These are phyloP conservation scores for Brachyrhaphis roseni DNA, from an alignment of 2,797 vertebrate species.

Conservation along the genomic window DNA sequence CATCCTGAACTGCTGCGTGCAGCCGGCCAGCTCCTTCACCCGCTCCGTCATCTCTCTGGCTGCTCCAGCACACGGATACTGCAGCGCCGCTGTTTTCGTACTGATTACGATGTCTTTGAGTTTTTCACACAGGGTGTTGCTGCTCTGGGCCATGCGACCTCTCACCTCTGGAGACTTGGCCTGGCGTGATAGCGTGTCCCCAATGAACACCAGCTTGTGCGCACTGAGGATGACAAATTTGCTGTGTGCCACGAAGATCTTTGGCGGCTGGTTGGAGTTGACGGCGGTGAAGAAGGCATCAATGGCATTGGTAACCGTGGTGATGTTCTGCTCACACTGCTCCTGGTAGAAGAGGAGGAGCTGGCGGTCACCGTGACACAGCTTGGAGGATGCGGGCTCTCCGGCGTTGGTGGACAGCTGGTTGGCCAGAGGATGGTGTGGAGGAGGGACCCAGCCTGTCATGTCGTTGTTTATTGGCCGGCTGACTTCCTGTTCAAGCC, in stretches of 20 bases:
- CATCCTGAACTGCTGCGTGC: constrained; percentile 93
- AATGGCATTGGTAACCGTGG: constrained; percentile 90
- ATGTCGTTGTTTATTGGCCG: constrained; percentile 93
- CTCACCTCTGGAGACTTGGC: constrained; percentile 91
- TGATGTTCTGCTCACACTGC: constrained; percentile 94
- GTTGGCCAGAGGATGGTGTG: constrained; percentile 74
- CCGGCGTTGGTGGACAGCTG: constrained; percentile 45
- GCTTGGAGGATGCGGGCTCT: constrained; percentile 57
- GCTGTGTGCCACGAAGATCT: constrained; percentile 97
- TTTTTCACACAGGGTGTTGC: constrained; percentile 94
- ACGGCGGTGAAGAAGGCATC: constrained; percentile 93
- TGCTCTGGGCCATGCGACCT: constrained; percentile 90
- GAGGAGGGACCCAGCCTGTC: constrained; percentile 88
- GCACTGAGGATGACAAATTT: constrained; percentile 97
- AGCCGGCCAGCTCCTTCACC: constrained; percentile 89
- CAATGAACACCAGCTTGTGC: constrained; percentile 97
- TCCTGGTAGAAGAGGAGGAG: constrained; percentile 97
- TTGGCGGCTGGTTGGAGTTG: constrained; percentile 93
- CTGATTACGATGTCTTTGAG: constrained; percentile 95
- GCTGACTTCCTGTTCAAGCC: constrained; percentile 93
- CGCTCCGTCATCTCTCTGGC: constrained; percentile 93
- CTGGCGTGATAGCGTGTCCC: constrained; percentile 94
- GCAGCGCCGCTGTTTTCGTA: constrained; percentile 92
- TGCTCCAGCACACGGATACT: constrained; percentile 88
- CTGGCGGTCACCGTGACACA: constrained; percentile 89